Conservation (phyloP, 2,888 invertebrate genomes). For the Tenthredo amoena region DNA sequence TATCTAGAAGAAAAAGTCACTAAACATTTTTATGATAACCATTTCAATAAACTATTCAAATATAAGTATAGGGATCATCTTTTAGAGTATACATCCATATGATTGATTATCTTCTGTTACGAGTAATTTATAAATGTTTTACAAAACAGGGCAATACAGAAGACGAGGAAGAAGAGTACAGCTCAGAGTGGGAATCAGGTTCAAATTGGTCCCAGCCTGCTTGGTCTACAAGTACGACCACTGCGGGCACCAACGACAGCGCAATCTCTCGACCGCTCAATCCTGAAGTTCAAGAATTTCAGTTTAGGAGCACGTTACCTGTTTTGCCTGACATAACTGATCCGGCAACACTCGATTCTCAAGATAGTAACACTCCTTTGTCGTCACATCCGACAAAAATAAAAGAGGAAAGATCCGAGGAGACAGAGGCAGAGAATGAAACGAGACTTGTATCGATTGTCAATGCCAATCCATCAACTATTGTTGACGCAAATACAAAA, state of each 20-base stretch:
- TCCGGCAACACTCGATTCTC: neutral
- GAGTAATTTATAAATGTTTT: neutral
- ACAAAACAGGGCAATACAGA: slow-evolving; percentile 65
- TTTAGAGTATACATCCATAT: neutral
- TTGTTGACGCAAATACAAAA: slow-evolving; percentile 12
- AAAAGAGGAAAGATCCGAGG: slow-evolving; percentile 12
- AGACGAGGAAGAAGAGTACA: slow-evolving; percentile 73
- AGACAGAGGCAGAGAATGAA: neutral
- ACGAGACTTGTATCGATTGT: neutral
- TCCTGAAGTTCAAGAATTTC: slow-evolving; percentile 75
- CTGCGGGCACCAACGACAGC: slow-evolving; percentile 53
- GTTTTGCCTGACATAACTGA: slow-evolving; percentile 12
- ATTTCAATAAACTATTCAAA: neutral
- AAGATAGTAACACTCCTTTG: neutral
- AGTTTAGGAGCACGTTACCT: slow-evolving; percentile 57
- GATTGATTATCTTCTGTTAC: neutral
- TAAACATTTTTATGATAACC: neutral
- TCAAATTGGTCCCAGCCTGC: slow-evolving; percentile 64
- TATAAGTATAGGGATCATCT: neutral
- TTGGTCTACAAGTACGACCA: slow-evolving; percentile 63
- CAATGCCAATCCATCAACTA: neutral
- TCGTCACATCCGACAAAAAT: neutral
- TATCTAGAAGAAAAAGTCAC: neutral
- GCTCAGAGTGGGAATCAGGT: slow-evolving; percentile 70
- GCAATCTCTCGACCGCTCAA: slow-evolving; percentile 68